Conservation (phyloP, 1,140 invertebrate genomes). For the Lepidurus couesii region DNA sequence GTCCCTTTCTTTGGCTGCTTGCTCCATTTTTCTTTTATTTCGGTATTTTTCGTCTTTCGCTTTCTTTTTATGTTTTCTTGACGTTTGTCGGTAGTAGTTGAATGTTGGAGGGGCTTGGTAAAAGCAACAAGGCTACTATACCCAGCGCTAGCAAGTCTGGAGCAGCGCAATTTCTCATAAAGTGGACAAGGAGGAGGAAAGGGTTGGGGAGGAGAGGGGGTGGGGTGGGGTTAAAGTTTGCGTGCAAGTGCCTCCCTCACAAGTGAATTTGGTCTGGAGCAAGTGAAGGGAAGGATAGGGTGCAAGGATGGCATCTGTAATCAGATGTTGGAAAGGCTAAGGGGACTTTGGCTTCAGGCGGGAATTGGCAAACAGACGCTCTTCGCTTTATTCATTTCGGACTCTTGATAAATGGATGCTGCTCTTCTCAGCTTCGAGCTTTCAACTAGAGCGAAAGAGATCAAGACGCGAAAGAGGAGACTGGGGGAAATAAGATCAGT, state of each 20-base stretch:
- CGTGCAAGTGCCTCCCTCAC: neutral
- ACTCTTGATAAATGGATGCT: slow-evolving; percentile 6
- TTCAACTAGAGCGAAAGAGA: too few species aligned
- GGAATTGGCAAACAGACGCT: slow-evolving; percentile 7
- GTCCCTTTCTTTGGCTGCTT: neutral
- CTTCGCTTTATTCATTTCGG: slow-evolving; percentile 6
- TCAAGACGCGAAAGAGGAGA: neutral
- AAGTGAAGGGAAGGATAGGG: neutral
- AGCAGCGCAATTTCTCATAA: slow-evolving; percentile 1
- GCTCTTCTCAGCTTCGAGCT: neutral
- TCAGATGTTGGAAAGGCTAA: slow-evolving; percentile 16
- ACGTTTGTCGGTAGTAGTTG: too few species aligned
- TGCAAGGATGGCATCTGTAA: neutral
- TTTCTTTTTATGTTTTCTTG: neutral
- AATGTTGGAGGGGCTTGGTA: too few species aligned
- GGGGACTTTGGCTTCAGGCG: neutral
- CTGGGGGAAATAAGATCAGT: too few species aligned
- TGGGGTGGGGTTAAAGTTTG: neutral
- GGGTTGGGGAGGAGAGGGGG: neutral
- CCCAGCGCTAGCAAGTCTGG: neutral
- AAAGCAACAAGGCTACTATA: too few species aligned
- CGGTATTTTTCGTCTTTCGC: neutral
- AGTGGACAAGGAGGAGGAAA: neutral
- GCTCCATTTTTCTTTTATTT: neutral
- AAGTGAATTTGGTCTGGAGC: neutral